Conservation (phyloP, 2,113 vertebrate genomes). For the Tetrax tetrax region DNA sequence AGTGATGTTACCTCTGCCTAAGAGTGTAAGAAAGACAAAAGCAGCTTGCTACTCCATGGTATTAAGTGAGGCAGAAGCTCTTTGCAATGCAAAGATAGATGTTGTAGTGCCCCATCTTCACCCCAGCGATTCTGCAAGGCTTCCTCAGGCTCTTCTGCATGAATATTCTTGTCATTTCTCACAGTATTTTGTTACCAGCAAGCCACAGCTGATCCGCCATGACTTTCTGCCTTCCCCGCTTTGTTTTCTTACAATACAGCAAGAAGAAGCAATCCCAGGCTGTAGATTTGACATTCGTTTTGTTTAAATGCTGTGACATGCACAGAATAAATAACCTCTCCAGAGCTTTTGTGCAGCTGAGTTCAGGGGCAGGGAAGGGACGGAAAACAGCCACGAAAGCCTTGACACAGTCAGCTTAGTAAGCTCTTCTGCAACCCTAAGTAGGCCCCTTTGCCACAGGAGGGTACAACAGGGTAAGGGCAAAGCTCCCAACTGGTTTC, state of each 20-base stretch:
- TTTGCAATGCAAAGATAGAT: fast-evolving
- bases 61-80: fast-evolving
- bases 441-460: no score
- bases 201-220: fast-evolving
- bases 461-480: background rate
- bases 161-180: background rate
- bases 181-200: no score
- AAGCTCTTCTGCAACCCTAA: no score
- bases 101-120: fast-evolving
- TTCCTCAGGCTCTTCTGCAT: background rate
- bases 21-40: fast-evolving
- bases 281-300: background rate
- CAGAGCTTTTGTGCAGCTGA: background rate
- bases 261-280: background rate
- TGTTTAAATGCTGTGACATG: background rate
- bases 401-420: no score
- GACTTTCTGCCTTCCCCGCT: fast-evolving
- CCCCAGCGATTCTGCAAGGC: fast-evolving
- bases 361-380: background rate
- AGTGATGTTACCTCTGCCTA: no score
- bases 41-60: fast-evolving
- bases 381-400: background rate
- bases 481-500: background rate
- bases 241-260: background rate
- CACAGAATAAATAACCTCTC: background rate